Percentiles rank a stretch among this genome's conserved stretches.
phyloP scores from a whole-genome alignment of 2,888 invertebrate genomes.

The Orthosia cruda region DNA sequence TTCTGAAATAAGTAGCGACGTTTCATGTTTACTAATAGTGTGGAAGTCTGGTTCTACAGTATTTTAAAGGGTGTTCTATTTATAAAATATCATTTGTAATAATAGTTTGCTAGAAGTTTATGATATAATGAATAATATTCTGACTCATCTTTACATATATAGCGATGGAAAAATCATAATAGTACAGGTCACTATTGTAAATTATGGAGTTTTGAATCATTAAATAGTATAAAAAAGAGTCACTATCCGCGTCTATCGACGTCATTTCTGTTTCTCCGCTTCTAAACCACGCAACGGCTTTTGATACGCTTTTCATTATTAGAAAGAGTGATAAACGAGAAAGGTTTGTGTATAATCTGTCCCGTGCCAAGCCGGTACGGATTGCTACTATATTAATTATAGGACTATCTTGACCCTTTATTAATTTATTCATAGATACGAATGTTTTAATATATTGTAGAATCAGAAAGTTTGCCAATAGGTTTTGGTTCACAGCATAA shows the following conservation, averaged over 20 bases:
- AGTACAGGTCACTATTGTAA: too few relatives aligned
- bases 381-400: too few relatives aligned
- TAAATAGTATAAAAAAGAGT: too few relatives aligned
- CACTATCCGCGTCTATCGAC: too few relatives aligned
- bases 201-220: too few relatives aligned
- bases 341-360: too few relatives aligned
- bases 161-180: neutral
- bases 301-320: too few relatives aligned
- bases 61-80: conserved; percentile 8
- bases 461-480: conserved; percentile 7
- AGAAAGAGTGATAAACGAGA: too few relatives aligned
- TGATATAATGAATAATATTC: neutral
- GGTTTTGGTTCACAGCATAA: conserved; percentile 16
- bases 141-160: neutral
- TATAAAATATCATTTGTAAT: neutral
- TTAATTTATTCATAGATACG: neutral
- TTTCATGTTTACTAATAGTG: conserved; percentile 24
- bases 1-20: conserved; percentile 33
- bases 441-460: neutral
- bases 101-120: too few relatives aligned
- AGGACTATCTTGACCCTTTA: neutral
- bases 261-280: too few relatives aligned
- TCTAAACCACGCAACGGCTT: too few relatives aligned
- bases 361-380: too few relatives aligned
- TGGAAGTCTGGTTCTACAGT: neutral